Evolutionary conservation across 2,113 vertebrate species (phyloP), one percentile per base, ranked within the genome.

Genomic region (Perognathus longimembris): DNA sequence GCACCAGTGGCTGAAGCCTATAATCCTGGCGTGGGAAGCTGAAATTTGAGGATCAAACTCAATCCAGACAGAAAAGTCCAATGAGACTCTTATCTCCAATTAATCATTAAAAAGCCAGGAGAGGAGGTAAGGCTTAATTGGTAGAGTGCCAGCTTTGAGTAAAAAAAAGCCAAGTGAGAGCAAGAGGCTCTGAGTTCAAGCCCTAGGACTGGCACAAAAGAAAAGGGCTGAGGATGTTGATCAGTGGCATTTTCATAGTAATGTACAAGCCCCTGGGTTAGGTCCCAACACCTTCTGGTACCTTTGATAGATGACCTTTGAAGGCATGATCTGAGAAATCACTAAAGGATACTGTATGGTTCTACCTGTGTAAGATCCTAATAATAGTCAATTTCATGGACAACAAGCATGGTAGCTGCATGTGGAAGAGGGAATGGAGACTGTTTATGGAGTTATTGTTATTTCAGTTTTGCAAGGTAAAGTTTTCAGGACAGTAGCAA

Each of bases 241-340:
- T 54, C 22, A 24, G 7, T 18, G 50, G 50, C 17, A 15, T 54
- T 54, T 54, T 4, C 14, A 12, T 54, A 20, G 66, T 26, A 57
- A 24, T 38, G n/a, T 24, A 40, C 34, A 22, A 54, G n/a, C 3
- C 42, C 22, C 45, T 70, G 15, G 42, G n/a, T 26, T 54, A 28
- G 63, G 30, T 24, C 24, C 45, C 21, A 70, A 34, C 11, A 45
- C 42, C 86, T 24, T 45, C 77, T 71, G 14, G 63, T 32, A 89
- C 28, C 78, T 73, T 42, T 5, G 28, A 86, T 7, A 54, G 61
- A 83, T 22, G 30, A 70, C 76, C 42, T 63, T 9, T 84, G 67
- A 85, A 70, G 77, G 75, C 59, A 89, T 14, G 50, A 34, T 28
- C 36, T 92, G 83, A 86, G 61, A 66, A n/a, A 34, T 57, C 83